Percentiles rank a stretch among this genome's conserved stretches.
Evolutionary conservation across 1,140 invertebrate genomes (phyloP).

Genomic region (Drosophila tani): DNA sequence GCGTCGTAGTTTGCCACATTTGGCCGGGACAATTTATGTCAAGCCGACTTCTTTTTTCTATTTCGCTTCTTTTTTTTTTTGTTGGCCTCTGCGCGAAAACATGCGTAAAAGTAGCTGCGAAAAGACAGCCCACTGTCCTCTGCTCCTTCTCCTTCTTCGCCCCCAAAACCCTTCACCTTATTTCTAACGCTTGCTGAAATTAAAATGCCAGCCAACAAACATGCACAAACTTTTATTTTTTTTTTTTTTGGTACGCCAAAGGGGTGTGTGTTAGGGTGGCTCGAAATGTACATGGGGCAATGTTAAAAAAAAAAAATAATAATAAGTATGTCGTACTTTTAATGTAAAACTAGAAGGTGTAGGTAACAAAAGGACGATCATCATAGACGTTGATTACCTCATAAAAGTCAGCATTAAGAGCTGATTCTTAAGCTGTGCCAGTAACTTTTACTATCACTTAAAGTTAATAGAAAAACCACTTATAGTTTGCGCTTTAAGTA

Average conservation of each 20-base stretch:
- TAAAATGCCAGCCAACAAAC: conserved; percentile 58
- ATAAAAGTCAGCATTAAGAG: neutral
- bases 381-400: neutral
- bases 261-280: conserved; percentile 21
- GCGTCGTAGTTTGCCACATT: conserved; percentile 75
- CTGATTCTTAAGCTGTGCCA: neutral
- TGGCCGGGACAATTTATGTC: conserved; percentile 76
- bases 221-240: conserved; percentile 48
- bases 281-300: conserved; percentile 1
- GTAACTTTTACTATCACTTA: neutral
- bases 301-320: neutral
- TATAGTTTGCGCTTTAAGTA: neutral
- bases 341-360: neutral
- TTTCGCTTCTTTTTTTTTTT: neutral
- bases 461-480: neutral
- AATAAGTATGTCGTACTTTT: neutral
- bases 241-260: conserved; percentile 33
- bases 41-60: conserved; percentile 59
- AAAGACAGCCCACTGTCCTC: conserved; percentile 28
- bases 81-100: conserved; percentile 68
- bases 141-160: neutral
- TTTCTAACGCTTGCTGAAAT: conserved; percentile 54
- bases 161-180: neutral
- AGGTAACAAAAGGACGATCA: neutral
- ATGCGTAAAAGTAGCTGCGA: conserved; percentile 79